phyloP scores from a whole-genome alignment of 1,140 invertebrate species.

The Gryllus bimaculatus region DNA sequence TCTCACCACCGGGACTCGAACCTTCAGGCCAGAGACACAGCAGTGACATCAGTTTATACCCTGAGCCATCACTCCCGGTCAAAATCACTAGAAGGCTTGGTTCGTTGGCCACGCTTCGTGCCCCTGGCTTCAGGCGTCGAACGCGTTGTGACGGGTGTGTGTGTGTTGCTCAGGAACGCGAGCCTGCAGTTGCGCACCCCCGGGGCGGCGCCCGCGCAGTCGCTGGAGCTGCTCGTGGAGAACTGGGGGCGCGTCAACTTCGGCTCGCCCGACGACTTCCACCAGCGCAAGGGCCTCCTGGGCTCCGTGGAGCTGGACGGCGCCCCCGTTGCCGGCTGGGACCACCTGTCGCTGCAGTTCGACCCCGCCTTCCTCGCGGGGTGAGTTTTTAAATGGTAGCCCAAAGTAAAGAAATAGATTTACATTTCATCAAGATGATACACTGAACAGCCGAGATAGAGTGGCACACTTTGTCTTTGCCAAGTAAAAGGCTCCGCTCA shows the following conservation, averaged over 20 bases:
- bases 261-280: slow-evolving; percentile 33
- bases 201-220: slow-evolving; percentile 23
- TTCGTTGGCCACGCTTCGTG: neutral
- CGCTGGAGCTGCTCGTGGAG: slow-evolving; percentile 47
- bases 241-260: slow-evolving; percentile 49
- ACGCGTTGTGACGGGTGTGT: neutral
- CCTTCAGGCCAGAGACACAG: too few species aligned
- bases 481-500: too few species aligned
- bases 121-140: neutral
- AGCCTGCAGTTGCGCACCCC: slow-evolving; percentile 20
- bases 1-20: too few species aligned
- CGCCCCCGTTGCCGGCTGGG: slow-evolving; percentile 35
- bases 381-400: slow-evolving; percentile 14
- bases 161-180: slow-evolving; percentile 13
- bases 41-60: too few species aligned
- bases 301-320: slow-evolving; percentile 37
- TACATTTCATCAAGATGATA: too few species aligned
- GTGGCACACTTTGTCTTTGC: too few species aligned
- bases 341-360: slow-evolving; percentile 43
- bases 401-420: too few species aligned
- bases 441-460: too few species aligned
- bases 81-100: neutral
- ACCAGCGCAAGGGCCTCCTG: slow-evolving; percentile 42
- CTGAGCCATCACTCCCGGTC: too few species aligned
- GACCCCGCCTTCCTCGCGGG: slow-evolving; percentile 34